phyloP scores from a whole-genome alignment of 2,888 invertebrate species.

The Microdon myrmicae region DNA sequence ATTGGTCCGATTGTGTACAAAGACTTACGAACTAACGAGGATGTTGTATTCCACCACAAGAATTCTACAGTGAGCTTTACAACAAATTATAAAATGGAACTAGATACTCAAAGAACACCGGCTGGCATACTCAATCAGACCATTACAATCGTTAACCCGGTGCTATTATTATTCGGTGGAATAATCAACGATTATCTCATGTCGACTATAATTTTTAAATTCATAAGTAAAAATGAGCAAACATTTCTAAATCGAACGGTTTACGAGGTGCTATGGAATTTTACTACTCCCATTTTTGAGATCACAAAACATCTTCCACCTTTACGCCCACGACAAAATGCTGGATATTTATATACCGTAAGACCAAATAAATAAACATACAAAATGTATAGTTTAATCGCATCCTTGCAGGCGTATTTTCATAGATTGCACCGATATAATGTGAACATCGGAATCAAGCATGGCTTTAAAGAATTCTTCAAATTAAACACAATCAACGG shows the following conservation, averaged over 20 bases:
- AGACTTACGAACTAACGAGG: slow-evolving; percentile 20
- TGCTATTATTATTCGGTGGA: slow-evolving; percentile 36
- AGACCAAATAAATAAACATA: too few species aligned
- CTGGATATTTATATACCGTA: too few species aligned
- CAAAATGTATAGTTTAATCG: too few species aligned
- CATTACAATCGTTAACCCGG: slow-evolving; percentile 61
- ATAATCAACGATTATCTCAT: slow-evolving; percentile 25
- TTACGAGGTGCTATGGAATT: slow-evolving; percentile 75
- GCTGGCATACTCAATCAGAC: slow-evolving; percentile 70
- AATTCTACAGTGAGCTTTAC: slow-evolving; percentile 67
- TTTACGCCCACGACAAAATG: slow-evolving; percentile 66
- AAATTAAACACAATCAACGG: slow-evolving; percentile 50
- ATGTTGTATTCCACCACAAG: slow-evolving; percentile 41
- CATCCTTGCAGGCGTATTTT: too few species aligned
- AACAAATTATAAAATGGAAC: slow-evolving; percentile 58
- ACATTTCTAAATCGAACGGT: slow-evolving; percentile 69
- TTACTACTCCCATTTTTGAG: slow-evolving; percentile 71
- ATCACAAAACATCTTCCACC: slow-evolving; percentile 68
- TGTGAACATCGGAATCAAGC: slow-evolving; percentile 43
- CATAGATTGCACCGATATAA: too few species aligned
- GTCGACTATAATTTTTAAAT: slow-evolving; percentile 23
- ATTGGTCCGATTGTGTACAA: slow-evolving; percentile 71
- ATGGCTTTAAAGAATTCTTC: slow-evolving; percentile 49
- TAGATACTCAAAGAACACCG: slow-evolving; percentile 70
- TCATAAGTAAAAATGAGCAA: slow-evolving; percentile 27